Percentiles rank a stretch among this genome's conserved stretches.
phyloP scores from a whole-genome alignment of 2,797 vertebrate species.

The Epinephelus awoara region DNA sequence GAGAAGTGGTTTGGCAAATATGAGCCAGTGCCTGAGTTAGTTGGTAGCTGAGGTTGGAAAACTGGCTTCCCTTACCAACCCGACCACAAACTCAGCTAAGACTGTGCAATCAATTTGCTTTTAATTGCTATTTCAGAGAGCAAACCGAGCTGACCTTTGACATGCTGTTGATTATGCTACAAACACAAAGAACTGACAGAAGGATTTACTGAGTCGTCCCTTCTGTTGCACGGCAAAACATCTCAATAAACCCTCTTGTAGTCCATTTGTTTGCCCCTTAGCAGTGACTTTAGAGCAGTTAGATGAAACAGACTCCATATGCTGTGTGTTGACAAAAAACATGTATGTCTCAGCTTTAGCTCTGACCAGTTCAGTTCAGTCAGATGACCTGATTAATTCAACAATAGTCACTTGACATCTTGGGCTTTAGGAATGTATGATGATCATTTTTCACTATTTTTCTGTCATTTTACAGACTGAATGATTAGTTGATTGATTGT shows the following conservation, averaged over 20 bases:
- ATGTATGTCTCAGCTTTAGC: background rate
- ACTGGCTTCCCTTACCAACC: background rate
- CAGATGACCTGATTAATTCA: constrained; percentile 20
- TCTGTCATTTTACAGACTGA: background rate
- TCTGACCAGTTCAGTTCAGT: constrained; percentile 7
- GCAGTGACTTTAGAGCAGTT: background rate
- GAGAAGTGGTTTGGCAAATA: constrained; percentile 3
- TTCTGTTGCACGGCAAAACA: background rate
- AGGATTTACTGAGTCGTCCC: background rate
- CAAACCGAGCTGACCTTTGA: background rate
- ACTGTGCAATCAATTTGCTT: background rate
- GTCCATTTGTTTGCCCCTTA: background rate
- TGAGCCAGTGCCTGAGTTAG: background rate
- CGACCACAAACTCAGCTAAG: background rate
- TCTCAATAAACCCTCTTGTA: constrained; percentile 8
- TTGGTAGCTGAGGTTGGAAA: background rate
- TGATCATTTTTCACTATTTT: background rate
- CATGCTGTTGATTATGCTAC: background rate
- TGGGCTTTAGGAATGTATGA: background rate
- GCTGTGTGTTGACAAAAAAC: constrained; percentile 1
- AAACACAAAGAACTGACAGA: background rate
- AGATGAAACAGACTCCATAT: constrained; percentile 4
- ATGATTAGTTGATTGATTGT: fast-evolving
- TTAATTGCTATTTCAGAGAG: background rate
- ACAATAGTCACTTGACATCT: constrained; percentile 22